Conservation (phyloP, 1,140 invertebrate species). For the Lepidurus packardi region DNA sequence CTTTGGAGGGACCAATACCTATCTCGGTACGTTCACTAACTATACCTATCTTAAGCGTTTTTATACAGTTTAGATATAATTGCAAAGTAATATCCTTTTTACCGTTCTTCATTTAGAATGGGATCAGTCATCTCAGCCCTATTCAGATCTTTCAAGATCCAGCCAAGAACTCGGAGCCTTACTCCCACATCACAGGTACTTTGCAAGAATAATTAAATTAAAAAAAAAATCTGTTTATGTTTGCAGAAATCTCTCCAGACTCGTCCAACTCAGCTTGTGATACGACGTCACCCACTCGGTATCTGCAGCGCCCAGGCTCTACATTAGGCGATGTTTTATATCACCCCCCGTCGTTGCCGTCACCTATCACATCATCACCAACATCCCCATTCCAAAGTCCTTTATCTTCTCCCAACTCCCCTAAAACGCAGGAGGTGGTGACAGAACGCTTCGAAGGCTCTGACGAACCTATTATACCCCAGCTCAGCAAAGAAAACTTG, state of each 20-base stretch:
- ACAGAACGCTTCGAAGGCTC: not conserved
- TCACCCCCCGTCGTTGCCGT: not conserved
- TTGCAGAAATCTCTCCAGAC: not conserved
- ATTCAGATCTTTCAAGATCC: slow-evolving; percentile 14
- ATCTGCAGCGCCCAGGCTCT: not conserved
- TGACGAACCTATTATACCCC: not conserved
- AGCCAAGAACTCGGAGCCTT: not conserved
- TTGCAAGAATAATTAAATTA: not conserved
- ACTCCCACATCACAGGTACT: not conserved
- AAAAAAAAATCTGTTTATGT: not conserved
- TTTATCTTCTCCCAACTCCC: not conserved
- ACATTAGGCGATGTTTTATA: not conserved
- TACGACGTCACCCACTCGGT: not conserved
- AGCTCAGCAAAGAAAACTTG: not conserved
- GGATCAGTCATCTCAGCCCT: slow-evolving; percentile 12
- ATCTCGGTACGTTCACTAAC: not conserved
- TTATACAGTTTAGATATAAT: not conserved
- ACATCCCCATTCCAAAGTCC: slow-evolving; percentile 11
- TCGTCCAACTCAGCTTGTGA: not conserved
- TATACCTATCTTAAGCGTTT: not conserved
- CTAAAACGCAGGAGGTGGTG: not conserved
- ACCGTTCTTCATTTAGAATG: not conserved
- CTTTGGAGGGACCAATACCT: slow-evolving; percentile 22
- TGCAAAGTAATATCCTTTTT: not conserved
- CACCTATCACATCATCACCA: not conserved